Evolutionary conservation across 2,797 vertebrate genomes (phyloP).

Genomic region (Trachops cirrhosus): DNA sequence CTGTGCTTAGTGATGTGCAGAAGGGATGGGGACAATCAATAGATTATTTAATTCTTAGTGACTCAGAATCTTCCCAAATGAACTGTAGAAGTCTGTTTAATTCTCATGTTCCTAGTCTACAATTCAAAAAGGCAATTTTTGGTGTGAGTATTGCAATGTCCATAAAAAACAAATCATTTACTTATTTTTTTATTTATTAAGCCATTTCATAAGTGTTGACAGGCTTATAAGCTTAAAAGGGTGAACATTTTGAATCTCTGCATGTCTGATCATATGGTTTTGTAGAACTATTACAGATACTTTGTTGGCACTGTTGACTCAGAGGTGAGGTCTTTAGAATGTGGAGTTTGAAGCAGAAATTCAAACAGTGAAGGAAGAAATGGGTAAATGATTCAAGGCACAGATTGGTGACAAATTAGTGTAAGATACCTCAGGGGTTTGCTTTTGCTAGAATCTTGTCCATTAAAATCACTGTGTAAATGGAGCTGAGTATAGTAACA

Average conservation of each 20-base stretch:
- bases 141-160: neutral
- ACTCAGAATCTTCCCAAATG: neutral
- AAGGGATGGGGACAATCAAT: neutral
- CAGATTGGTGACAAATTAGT: neutral
- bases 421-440: neutral
- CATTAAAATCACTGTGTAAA: neutral
- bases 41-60: neutral
- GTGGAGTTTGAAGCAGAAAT: constrained; percentile 16
- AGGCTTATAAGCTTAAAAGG: neutral
- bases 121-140: neutral
- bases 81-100: neutral
- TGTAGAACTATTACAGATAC: neutral
- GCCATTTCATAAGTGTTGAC: neutral
- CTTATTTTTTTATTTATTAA: constrained; percentile 35
- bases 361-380: neutral
- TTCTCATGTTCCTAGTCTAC: neutral
- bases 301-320: neutral
- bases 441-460: neutral
- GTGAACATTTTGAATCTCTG: neutral
- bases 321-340: neutral
- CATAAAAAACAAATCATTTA: neutral
- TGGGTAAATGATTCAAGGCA: neutral
- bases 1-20: neutral
- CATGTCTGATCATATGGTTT: neutral
- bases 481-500: neutral